Evolutionary conservation across 2,113 vertebrate genomes (phyloP).

Genomic region (Malurus elegans): DNA sequence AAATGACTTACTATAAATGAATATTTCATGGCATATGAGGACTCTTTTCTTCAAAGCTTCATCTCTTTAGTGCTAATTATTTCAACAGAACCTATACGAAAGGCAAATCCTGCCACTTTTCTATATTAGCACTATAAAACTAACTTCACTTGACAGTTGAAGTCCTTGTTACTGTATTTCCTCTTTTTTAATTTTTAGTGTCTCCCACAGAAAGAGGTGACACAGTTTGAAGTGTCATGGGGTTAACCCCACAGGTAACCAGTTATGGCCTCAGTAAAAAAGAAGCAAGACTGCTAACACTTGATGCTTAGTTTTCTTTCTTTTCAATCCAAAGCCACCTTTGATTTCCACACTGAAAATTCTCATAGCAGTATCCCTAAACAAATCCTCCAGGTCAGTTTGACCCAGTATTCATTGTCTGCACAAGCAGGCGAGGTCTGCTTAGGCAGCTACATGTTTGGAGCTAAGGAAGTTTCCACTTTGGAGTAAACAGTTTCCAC

Average conservation of each 20-base stretch:
- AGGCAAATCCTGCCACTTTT: neutral
- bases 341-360: neutral
- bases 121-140: neutral
- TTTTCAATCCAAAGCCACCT: neutral
- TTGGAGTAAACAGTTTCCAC: neutral
- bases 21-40: neutral
- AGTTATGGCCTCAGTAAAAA: neutral
- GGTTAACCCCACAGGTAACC: neutral
- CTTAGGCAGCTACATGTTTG: neutral
- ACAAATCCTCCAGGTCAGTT: neutral
- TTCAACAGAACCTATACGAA: neutral
- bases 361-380: neutral
- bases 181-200: neutral
- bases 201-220: neutral
- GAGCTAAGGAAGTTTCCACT: neutral
- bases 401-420: neutral
- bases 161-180: neutral
- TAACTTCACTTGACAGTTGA: neutral
- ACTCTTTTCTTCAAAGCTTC: neutral
- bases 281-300: neutral
- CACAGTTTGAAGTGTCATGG: neutral
- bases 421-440: neutral
- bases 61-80: slow-evolving; percentile 12
- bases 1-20: slow-evolving; percentile 11
- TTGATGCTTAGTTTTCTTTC: neutral